Evolutionary conservation across 2,888 invertebrate genomes (phyloP), one percentile per base, ranked within the genome.

Genomic region (Phortica okadai): DNA sequence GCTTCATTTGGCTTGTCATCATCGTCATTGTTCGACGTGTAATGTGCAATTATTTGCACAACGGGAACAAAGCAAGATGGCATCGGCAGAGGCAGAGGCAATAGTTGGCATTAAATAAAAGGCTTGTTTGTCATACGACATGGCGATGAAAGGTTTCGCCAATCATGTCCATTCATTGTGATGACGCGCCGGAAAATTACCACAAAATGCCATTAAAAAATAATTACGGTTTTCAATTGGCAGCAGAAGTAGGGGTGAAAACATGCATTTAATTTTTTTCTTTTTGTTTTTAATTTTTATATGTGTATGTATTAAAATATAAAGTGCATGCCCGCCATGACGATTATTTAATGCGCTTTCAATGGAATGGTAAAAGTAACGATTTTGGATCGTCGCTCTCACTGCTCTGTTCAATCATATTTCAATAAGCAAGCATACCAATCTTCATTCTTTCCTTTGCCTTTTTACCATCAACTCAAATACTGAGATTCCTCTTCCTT

Each of bases 131-230:
- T 8, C 72, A 62, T 73, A 59, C 74, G 74, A 79, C 76, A 79
- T 77, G 74, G 82, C 75, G 79, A 70, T 21, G 59, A 14, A 50
- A 50, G 50, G 50, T 6, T 50, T 11, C 14, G 50, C 10, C 8
- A 50, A 50, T 50, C 50, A 14, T 14, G 50, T 33, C 33, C 50
- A 14, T 50, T 50, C 50, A 50, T 50, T 50, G 77, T 75, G 74
- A 56, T 76, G 78, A 74, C 76, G 69, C 78, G 76, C 73, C 79
- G 79, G 82, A 84, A 86, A 83, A 84, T 86, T 83, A 87, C 85
- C 88, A 83, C 88, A 86, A 83, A 85, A 87, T 83, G 86, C 85
- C 82, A 85, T 85, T 85, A 87, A 87, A 86, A 85, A 87, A 85
- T 87, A 87, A 87, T 87, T 85, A 87, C 82, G 82, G 50, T 82